Evolutionary conservation across 2,113 vertebrate species (phyloP), one percentile per base, ranked within the genome.

Genomic region (Pelobates fuscus): DNA sequence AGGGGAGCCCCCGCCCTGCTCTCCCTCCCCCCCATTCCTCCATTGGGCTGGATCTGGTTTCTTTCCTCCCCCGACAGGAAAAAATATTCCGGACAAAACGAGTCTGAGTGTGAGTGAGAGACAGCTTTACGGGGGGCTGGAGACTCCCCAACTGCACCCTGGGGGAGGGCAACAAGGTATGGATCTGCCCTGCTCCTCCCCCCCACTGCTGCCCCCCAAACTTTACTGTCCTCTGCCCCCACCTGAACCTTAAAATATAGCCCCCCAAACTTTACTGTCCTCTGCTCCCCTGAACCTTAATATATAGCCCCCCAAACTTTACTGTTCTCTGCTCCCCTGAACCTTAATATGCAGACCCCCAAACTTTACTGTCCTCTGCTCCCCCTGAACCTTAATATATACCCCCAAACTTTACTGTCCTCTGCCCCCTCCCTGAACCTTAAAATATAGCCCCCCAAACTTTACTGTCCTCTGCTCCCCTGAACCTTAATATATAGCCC

Each of bases 111-210:
- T 27, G 55, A 26, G 63, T 1, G 46, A 52, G 44, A 25, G 18
- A 2, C 43, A 49, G 44, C 44, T 49, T 4, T 3, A 18, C 17
- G 26, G 43, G 25, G 69, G 59, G 43, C 7, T 25, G 43, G 59
- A 43, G 43, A 72, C 43, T 44, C 59, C 43, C 57, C n/a, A 49
- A 20, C 69, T 44, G 37, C 69, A 49, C 17, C 32, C 67, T 26
- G 68, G 68, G 70, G 70, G 70, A 64, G 70, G 70, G 59, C 41
- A 18, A 26, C 24, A 64, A 72, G 70, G 70, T 72, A 64, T 21
- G 70, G 54, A 23, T 49, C 8, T 23, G 26, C 58, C 52, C 20
- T 55, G 4, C 4, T 4, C 20, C 58, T 5, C 44, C 11, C 44
- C 14, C 30, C 44, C 15, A 17, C 55, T 2, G 2, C 26, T 60